A percentile compares a stretch with the other conserved stretches of the same genome.
Conservation (phyloP, 2,113 vertebrate genomes). For the Apteryx mantelli region DNA sequence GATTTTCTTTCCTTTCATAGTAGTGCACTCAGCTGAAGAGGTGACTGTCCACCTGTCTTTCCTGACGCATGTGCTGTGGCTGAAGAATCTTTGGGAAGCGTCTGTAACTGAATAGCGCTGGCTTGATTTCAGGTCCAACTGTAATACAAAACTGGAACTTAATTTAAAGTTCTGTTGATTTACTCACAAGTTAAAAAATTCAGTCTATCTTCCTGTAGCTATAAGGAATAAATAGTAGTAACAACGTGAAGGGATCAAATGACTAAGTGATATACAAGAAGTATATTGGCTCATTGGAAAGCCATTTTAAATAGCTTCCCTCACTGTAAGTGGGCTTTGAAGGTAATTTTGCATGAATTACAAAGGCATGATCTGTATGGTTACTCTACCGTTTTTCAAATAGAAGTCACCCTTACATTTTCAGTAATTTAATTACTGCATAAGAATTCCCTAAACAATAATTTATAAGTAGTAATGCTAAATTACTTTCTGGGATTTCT, state of each 20-base stretch:
- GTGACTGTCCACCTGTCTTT: not conserved
- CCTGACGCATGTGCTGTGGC: not conserved
- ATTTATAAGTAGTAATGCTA: too few relatives aligned
- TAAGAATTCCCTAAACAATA: not conserved
- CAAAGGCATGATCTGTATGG: not conserved
- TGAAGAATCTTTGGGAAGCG: not conserved
- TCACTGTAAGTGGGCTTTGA: not conserved
- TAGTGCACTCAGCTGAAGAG: not conserved
- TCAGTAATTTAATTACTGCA: not conserved
- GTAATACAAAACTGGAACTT: not conserved
- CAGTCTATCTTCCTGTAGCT: not conserved
- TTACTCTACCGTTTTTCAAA: not conserved
- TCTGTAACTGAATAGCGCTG: not conserved
- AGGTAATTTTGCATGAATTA: not conserved
- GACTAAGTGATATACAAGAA: not conserved
- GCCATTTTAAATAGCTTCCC: not conserved
- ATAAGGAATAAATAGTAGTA: not conserved
- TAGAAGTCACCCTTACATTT: not conserved
- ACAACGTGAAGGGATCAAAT: not conserved
- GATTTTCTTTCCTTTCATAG: not conserved
- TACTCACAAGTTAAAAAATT: not conserved
- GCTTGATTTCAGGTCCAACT: not conserved
- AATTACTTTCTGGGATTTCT: too few relatives aligned
- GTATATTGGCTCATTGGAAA: not conserved
- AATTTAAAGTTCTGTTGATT: not conserved